phyloP scores from a whole-genome alignment of 1,140 invertebrate genomes.

The Anagrus nilaparvatae region DNA sequence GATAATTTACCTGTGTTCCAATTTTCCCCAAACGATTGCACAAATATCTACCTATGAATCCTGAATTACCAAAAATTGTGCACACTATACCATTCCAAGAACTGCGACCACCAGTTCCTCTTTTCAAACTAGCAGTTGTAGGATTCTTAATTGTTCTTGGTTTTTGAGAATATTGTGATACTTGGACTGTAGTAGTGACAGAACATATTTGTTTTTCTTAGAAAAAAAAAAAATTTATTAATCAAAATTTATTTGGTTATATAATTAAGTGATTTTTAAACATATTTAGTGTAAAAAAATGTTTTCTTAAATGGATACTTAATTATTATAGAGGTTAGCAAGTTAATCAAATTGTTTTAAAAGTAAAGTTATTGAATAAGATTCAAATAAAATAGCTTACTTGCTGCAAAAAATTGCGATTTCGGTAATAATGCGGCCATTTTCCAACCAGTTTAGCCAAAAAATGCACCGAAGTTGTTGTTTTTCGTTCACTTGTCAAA shows the following conservation, averaged over 20 bases:
- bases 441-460: background rate
- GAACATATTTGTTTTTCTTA: conserved; percentile 25
- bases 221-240: conserved; percentile 12
- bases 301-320: too few relatives aligned
- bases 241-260: conserved; percentile 5
- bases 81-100: conserved; percentile 95
- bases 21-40: conserved; percentile 82
- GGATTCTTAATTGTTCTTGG: conserved; percentile 38
- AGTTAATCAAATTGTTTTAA: background rate
- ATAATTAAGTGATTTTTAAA: conserved; percentile 15
- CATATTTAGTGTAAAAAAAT: too few relatives aligned
- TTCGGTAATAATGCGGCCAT: conserved; percentile 25
- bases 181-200: conserved; percentile 19
- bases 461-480: conserved; percentile 3
- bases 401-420: conserved; percentile 12
- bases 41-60: conserved; percentile 78
- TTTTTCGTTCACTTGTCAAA: background rate
- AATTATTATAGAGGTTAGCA: too few relatives aligned
- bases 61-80: conserved; percentile 90
- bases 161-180: conserved; percentile 30
- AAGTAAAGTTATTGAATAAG: background rate
- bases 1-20: conserved; percentile 65
- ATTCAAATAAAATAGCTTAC: conserved; percentile 16
- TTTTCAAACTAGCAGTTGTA: conserved; percentile 56
- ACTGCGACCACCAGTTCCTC: conserved; percentile 86